Base-by-base conservation (phyloP, 2,797 vertebrate species). In the Loriculus beryllinus region DNA sequence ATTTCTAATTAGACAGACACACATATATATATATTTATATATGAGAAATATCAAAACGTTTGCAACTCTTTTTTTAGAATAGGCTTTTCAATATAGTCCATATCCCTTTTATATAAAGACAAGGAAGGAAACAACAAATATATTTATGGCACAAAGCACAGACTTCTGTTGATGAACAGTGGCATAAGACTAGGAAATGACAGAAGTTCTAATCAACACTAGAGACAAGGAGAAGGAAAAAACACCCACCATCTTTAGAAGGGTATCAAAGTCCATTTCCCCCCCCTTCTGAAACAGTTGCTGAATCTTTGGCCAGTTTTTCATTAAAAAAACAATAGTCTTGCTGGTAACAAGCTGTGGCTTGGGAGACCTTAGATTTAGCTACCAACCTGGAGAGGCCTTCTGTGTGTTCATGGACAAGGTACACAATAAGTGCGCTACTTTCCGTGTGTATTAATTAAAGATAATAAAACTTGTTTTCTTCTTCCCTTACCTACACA, bases 221-320 rank as follows among this genome's bases (percentile, higher is more conserved):
- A 74, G 51, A 82, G 43, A 82, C 3, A 77, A 57, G 12, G 9
- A 78, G 11, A 68, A 33, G 7, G 6, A 8, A 48, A 82, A 95
- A 48, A 6, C 0, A 0, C 0, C 2, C 23, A 4, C 1, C 15
- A 20, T 45, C 9, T 63, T 84, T 86, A 63, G 68, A 64, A 81
- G 5, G 5, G 2, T 21, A 31, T 26, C 14, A 47, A 57, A 83
- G 43, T 54, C 7, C 3, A 45, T 77, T 90, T 69, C 12, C 29
- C 57, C 40, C 18, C 31, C 7, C 8, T 80, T 69, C 67, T 63
- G 59, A 63, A 67, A 10, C 4, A 70, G 17, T 23, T 65, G 11
- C 10, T 57, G 39, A 40, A 26, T 74, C 12, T 80, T 83, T 39
- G 20, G 13, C 21, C 48, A 47, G 6, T 43, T 56, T 65, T 52